Conservation (phyloP, 2,113 vertebrate genomes). For the human (Homo sapiens) region DNA sequence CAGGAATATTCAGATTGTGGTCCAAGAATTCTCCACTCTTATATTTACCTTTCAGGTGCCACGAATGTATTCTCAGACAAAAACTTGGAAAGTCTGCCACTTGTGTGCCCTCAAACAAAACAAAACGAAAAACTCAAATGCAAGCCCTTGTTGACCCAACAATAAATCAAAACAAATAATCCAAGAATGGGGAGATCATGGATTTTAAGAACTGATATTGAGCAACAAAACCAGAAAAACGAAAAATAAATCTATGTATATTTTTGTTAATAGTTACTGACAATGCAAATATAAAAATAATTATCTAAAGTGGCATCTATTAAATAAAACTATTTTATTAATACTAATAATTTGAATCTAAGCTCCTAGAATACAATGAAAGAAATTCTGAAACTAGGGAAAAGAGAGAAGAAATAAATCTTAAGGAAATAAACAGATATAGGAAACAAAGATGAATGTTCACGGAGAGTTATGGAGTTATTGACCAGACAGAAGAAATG, state of each 20-base stretch:
- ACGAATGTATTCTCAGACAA: neutral
- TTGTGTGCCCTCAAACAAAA: neutral
- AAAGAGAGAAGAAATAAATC: neutral
- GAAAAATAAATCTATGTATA: neutral
- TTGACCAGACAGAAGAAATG: neutral
- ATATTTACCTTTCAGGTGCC: neutral
- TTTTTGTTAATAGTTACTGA: neutral
- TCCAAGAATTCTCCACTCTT: neutral
- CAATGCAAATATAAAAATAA: neutral
- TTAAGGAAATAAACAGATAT: neutral
- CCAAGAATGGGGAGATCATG: neutral
- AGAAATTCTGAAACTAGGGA: neutral
- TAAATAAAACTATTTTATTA: neutral
- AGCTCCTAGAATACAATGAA: neutral
- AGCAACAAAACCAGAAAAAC: neutral
- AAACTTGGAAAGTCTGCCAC: neutral
- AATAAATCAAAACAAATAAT: neutral
- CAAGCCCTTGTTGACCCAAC: neutral
- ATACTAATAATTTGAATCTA: neutral
- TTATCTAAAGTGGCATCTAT: neutral
- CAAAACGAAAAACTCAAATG: neutral
- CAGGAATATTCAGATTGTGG: too few species aligned
- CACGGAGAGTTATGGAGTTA: neutral
- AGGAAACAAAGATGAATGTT: neutral
- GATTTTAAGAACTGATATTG: neutral